These are phyloP conservation scores for Zeus faber DNA, from an alignment of 2,113 vertebrate species.

Conservation along the genomic window DNA sequence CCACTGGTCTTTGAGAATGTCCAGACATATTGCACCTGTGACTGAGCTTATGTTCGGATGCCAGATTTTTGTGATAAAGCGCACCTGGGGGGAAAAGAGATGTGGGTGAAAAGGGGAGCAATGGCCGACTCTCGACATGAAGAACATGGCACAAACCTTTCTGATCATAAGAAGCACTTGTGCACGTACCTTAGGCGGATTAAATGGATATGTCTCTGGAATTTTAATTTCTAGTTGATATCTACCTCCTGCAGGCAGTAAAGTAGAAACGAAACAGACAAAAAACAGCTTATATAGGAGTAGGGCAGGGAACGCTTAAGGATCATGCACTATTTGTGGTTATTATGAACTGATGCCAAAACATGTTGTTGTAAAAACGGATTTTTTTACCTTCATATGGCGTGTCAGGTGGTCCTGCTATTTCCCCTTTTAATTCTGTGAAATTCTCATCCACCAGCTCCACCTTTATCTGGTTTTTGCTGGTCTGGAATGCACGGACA, in stretches of 20 bases:
- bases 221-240: conserved; percentile 85
- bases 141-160: not conserved
- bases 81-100: conserved; percentile 82
- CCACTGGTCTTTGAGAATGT: conserved; percentile 99
- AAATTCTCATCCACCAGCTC: conserved; percentile 99
- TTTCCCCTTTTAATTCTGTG: conserved; percentile 99
- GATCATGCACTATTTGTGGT: no score
- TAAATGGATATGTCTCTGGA: conserved; percentile 83
- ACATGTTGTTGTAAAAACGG: no score
- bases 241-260: conserved; percentile 69
- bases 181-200: conserved; percentile 77
- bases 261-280: not conserved
- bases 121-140: not conserved
- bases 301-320: not conserved
- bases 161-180: not conserved
- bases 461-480: conserved; percentile 99
- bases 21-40: conserved; percentile 99
- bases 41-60: conserved; percentile 99
- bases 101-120: not conserved
- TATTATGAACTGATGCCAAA: no score
- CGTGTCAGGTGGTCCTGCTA: conserved; percentile 97
- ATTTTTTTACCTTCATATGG: conserved; percentile 96
- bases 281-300: not conserved
- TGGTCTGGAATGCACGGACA: conserved; percentile 81
- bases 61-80: conserved; percentile 99